phyloP scores from a whole-genome alignment of 2,888 invertebrate species.

The Euproctis similis region DNA sequence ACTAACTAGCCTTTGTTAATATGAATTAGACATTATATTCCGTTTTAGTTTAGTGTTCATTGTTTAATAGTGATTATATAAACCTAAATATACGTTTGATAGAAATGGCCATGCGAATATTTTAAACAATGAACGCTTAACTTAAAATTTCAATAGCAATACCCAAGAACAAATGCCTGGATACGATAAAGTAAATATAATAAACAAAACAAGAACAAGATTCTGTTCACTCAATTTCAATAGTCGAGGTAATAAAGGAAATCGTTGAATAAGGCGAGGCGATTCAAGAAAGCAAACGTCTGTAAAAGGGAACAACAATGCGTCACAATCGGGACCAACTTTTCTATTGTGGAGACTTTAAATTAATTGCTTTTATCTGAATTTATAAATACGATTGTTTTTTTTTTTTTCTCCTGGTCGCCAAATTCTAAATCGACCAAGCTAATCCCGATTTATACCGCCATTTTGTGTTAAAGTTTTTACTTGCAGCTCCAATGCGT shows the following conservation, averaged over 20 bases:
- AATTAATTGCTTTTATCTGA: conserved; percentile 64
- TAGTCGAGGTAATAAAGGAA: conserved; percentile 62
- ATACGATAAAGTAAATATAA: conserved; percentile 24
- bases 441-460: too few species aligned
- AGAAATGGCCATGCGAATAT: too few species aligned
- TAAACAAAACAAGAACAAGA: conserved; percentile 32
- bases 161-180: conserved; percentile 8
- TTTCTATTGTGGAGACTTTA: conserved; percentile 66
- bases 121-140: too few species aligned
- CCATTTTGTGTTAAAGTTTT: too few species aligned
- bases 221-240: conserved; percentile 44
- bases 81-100: too few species aligned
- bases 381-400: conserved; percentile 53
- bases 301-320: conserved; percentile 63
- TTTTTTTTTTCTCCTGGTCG: too few species aligned
- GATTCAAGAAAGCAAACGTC: conserved; percentile 59
- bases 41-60: too few species aligned
- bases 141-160: conserved; percentile 13
- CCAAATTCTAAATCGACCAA: too few species aligned
- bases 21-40: too few species aligned
- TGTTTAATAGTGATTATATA: too few species aligned
- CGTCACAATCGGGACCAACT: conserved; percentile 63
- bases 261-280: conserved; percentile 54
- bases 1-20: too few species aligned
- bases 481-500: too few species aligned